Evolutionary conservation across 2,888 invertebrate species (phyloP), one percentile per base, ranked within the genome.

Genomic region (Eugnorisma glareosa): DNA sequence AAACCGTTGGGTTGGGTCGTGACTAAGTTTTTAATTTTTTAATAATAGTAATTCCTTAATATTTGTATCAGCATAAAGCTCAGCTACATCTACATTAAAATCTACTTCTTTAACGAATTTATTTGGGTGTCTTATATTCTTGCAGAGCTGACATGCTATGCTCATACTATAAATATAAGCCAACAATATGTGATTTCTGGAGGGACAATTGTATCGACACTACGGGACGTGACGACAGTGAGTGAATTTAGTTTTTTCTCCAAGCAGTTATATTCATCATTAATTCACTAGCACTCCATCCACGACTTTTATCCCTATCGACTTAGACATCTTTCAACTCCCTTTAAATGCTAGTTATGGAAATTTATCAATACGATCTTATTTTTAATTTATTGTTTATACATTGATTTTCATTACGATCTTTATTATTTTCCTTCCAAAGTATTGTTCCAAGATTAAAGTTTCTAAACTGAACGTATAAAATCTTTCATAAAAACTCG

Each of bases 101-200:
- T n/a, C 7, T 28, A 59, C 7, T 57, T 28, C 57, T 57, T 6
- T 57, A 15, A 13, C 6, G 13, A 63, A 11, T 37, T 51, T 68
- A 24, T 35, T 28, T 40, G 40, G 1, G 40, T 61, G 28, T 61
- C 15, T 63, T 51, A 40, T 71, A 31, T 85, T n/a, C 13, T 61
- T 64, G 28, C 70, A 83, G 83, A 63, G 6, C 61, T 28, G 84
- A 84, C 11, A 13, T 74, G 3, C 24, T 86, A 18, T 83, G 83
- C 51, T 3, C 28, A 10, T 1, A 59, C 8, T 0, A 0, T 0
- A 69, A 40, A 28, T 63, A 54, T 10, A 74, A 51, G 31, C 2
- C 28, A 13, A 8, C 87, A 13, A 51, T 86, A 37, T 83, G 83
- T 57, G 69, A 21, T 24, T 31, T 28, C 13, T 64, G 79, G 40